A percentile compares a stretch with the other conserved stretches of the same genome.
phyloP scores from a whole-genome alignment of 2,113 vertebrate species.

The Asarcornis scutulata region DNA sequence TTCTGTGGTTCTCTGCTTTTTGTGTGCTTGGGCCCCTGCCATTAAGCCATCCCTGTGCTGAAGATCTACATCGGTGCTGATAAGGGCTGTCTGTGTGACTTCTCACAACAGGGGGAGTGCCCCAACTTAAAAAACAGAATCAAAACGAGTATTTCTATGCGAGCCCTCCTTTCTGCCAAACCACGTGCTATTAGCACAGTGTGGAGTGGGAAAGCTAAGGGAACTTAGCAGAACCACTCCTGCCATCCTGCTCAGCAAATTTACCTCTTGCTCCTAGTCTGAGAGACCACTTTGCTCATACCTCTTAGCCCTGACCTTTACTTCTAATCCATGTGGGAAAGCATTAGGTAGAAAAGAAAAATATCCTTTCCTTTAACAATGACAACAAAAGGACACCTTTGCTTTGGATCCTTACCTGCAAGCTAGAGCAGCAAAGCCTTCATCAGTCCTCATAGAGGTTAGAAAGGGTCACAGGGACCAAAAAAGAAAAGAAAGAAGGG shows the following conservation, averaged over 20 bases:
- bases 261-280: background rate
- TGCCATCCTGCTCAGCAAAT: background rate
- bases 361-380: background rate
- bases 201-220: background rate
- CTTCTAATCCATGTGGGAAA: background rate
- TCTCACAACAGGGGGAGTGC: background rate
- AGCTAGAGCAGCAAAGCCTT: background rate
- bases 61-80: background rate
- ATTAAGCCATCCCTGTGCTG: background rate
- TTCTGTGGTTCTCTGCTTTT: background rate
- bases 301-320: background rate
- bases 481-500: background rate
- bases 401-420: background rate
- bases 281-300: accelerated
- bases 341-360: background rate
- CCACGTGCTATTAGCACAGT: background rate
- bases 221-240: background rate
- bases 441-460: background rate
- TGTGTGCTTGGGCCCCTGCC: background rate
- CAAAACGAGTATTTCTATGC: background rate
- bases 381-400: background rate
- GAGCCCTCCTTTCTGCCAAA: background rate
- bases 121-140: background rate
- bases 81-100: background rate
- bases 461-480: background rate